phyloP scores from a whole-genome alignment of 1,140 invertebrate genomes.

The Sminthurides bifidus region DNA sequence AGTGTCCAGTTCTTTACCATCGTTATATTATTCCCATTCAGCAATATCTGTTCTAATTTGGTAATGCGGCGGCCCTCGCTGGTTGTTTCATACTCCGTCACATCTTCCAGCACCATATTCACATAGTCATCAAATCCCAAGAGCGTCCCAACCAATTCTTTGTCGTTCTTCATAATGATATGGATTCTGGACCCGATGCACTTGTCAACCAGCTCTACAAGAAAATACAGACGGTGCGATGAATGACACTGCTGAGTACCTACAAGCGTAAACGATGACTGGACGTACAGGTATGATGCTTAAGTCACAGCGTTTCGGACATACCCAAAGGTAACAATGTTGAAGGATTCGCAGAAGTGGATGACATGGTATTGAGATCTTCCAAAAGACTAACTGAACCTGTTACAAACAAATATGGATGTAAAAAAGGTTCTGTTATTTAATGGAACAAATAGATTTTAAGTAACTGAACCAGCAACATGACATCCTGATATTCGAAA shows the following conservation, averaged over 20 bases:
- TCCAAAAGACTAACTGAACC: too few relatives aligned
- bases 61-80: conserved; percentile 91
- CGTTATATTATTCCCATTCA: conserved; percentile 99
- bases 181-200: conserved; percentile 98
- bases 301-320: too few relatives aligned
- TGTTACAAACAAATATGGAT: too few relatives aligned
- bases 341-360: too few relatives aligned
- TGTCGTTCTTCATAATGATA: conserved; percentile 99
- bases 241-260: neutral
- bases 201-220: conserved; percentile 94
- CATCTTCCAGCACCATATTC: conserved; percentile 89
- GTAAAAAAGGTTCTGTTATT: too few relatives aligned
- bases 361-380: too few relatives aligned
- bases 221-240: conserved; percentile 10
- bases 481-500: too few relatives aligned
- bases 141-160: conserved; percentile 96
- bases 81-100: conserved; percentile 89
- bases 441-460: too few relatives aligned
- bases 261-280: too few relatives aligned
- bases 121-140: conserved; percentile 99
- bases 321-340: too few relatives aligned
- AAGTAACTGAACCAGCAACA: too few relatives aligned
- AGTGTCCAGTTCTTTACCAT: conserved; percentile 58
- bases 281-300: too few relatives aligned
- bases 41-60: conserved; percentile 91